Evolutionary conservation across 2,888 invertebrate species (phyloP).

Genomic region (Orthosia cruda): DNA sequence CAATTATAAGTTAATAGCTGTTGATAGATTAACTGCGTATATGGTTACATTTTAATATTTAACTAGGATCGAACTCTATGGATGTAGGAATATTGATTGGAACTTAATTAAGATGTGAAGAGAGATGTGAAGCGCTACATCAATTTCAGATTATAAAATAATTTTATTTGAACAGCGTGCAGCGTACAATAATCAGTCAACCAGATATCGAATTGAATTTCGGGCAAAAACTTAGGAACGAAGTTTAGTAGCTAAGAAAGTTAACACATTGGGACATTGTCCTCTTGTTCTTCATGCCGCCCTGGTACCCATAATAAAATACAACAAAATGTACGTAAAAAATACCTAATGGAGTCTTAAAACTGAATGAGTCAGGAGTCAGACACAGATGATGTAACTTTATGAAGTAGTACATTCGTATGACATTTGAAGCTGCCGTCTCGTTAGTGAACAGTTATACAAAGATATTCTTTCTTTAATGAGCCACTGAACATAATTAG

Average conservation of each 20-base stretch:
- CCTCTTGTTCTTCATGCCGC: not conserved
- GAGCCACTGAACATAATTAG: slow-evolving; percentile 68
- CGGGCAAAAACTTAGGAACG: not conserved
- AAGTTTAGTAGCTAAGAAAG: not conserved
- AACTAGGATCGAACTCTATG: slow-evolving; percentile 12
- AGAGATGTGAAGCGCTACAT: slow-evolving; percentile 12
- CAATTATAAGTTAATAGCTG: slow-evolving; percentile 52
- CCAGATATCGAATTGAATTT: not conserved
- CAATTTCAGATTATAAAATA: slow-evolving; percentile 4
- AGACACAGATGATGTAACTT: slow-evolving; percentile 67
- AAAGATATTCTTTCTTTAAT: slow-evolving; percentile 64
- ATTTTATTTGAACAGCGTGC: not conserved
- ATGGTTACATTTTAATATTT: slow-evolving; percentile 38
- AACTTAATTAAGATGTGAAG: slow-evolving; percentile 16
- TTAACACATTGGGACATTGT: not conserved
- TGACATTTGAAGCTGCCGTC: slow-evolving; percentile 66
- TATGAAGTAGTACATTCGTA: slow-evolving; percentile 62
- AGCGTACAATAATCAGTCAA: not conserved
- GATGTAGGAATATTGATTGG: slow-evolving; percentile 36
- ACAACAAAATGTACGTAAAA: slow-evolving; percentile 43
- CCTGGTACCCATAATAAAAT: slow-evolving; percentile 13
- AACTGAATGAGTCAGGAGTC: slow-evolving; percentile 68
- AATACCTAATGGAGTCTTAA: slow-evolving; percentile 56
- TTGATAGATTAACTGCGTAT: slow-evolving; percentile 51
- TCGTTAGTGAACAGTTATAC: slow-evolving; percentile 74